A percentile compares a stretch with the other conserved stretches of the same genome.
Conservation (phyloP, 2,888 invertebrate genomes). For the Gymnosoma rotundatum region DNA sequence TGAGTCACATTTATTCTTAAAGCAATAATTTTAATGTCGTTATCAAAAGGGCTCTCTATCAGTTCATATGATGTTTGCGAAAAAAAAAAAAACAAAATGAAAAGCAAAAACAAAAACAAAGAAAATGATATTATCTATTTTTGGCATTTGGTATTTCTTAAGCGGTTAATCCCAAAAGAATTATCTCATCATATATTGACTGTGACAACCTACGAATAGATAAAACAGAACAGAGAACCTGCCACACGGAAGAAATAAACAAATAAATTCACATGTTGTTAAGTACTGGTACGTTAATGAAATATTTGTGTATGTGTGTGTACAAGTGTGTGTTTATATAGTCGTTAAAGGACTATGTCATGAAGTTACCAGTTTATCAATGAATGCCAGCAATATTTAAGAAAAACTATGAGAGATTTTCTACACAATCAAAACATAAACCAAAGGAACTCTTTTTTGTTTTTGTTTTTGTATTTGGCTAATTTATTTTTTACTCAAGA, state of each 20-base stretch:
- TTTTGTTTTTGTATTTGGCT: not conserved
- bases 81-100: not conserved
- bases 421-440: not conserved
- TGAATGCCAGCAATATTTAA: conserved; percentile 45
- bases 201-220: conserved; percentile 1
- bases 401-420: too few relatives aligned
- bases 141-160: conserved; percentile 43
- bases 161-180: conserved; percentile 58
- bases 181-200: conserved; percentile 58
- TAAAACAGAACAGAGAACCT: not conserved
- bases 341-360: conserved; percentile 48
- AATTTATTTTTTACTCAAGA: not conserved
- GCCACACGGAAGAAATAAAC: not conserved
- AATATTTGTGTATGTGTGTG: not conserved
- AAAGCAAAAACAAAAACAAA: conserved; percentile 3
- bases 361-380: conserved; percentile 65
- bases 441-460: not conserved
- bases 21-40: conserved; percentile 45
- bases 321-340: not conserved
- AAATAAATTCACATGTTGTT: not conserved
- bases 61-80: conserved; percentile 22
- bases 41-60: conserved; percentile 31
- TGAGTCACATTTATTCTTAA: conserved; percentile 37
- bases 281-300: not conserved
- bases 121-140: conserved; percentile 23